These are phyloP conservation scores for Piaya cayana DNA, from an alignment of 2,113 vertebrate genomes.

Conservation along the genomic window DNA sequence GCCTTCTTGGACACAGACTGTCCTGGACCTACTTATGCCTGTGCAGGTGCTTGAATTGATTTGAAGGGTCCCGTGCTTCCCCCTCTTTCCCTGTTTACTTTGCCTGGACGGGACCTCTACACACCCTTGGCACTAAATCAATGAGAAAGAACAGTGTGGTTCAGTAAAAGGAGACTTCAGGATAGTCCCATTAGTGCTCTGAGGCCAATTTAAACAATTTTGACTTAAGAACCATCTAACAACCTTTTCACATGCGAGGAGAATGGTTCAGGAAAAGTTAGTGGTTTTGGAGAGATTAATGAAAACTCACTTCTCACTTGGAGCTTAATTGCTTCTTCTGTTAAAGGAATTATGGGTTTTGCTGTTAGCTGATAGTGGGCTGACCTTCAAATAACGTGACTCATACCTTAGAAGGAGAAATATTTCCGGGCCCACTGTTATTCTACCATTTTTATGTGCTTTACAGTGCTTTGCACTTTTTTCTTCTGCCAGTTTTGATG, in stretches of 20 bases:
- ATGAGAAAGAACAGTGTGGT: background rate
- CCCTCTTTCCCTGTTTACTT: background rate
- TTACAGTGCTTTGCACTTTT: constrained; percentile 10
- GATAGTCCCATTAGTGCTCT: background rate
- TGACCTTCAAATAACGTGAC: background rate
- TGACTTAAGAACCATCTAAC: background rate
- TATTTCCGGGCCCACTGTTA: background rate
- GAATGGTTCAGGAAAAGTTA: background rate
- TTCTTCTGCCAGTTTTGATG: background rate
- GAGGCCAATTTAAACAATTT: constrained; percentile 22
- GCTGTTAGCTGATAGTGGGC: background rate
- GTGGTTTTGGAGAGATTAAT: constrained; percentile 6
- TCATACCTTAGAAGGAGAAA: background rate
- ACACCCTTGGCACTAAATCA: background rate
- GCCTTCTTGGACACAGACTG: background rate
- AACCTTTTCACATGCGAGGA: background rate
- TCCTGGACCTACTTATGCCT: background rate
- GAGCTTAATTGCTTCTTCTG: constrained; percentile 21
- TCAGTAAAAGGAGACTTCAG: background rate
- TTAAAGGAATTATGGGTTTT: background rate
- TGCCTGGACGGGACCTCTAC: background rate
- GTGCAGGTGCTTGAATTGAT: background rate
- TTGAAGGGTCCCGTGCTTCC: background rate
- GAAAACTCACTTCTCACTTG: background rate
- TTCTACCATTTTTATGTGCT: background rate